Base-by-base conservation (phyloP, 2,113 vertebrate genomes). In the Dasypus novemcinctus region DNA sequence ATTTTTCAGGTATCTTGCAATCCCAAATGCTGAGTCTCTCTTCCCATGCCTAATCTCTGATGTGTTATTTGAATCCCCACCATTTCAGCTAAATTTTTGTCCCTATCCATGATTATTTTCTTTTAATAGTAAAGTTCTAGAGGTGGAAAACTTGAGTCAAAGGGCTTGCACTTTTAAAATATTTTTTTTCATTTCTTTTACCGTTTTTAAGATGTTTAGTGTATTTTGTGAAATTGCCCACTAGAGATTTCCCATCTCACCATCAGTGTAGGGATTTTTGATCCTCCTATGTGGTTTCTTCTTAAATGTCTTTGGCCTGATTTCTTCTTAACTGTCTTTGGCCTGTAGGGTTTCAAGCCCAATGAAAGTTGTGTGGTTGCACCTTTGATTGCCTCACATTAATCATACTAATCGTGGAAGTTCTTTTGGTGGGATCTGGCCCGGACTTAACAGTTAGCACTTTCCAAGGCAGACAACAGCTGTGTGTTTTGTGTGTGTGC, bases 81-180 rank as follows among this genome's bases (percentile, higher is more conserved):
- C 4, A 36, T 90, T 93, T 36, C 20, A 89, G 36, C 31, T 29
- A 74, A 66, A 27, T 72, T 61, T 61, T 78, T 41, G 36, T 68
- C 7, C 27, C 4, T n/a, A 69, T 43, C 59, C 15, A 71, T 23
- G 5, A 36, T 61, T 61, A 69, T 10, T 2, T 5, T 57, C 85
- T 93, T 82, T 43, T 20, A 86, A 49, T 68, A 25, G 91, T 68
- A 25, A 94, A 14, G 29, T 46, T 68, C 59, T 27, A 33, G 71
- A 66, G 29, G 23, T 21, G 27, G 25, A 78, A 8, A 69, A 36
- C 38, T 80, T 38, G 9, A 38, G 9, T 59, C 71, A 63, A 74
- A 91, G n/a, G 17, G 20, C 36, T 29, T 46, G 43, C 43, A 33
- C n/a, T 57, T 81, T 11, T 49, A 43, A 64, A 91, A 49, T 23